phyloP scores from a whole-genome alignment of 2,888 invertebrate species.

The Eupelmus urozonus region DNA sequence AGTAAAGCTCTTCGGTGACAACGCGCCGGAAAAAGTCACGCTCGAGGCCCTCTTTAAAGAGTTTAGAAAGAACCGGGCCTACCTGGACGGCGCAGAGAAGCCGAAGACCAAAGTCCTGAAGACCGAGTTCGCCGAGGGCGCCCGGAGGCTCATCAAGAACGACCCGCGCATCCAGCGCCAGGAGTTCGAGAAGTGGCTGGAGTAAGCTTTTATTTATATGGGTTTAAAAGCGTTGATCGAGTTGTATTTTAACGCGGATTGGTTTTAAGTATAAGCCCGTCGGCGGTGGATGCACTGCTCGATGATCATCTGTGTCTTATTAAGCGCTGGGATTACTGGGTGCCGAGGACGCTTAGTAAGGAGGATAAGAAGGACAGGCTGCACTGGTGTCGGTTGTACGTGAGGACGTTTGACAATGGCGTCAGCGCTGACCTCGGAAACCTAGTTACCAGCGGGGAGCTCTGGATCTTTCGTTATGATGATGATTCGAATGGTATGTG shows the following conservation, averaged over 20 bases:
- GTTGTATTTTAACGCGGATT: neutral
- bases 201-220: neutral
- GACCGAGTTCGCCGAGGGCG: constrained; percentile 15
- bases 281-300: neutral
- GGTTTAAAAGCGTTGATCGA: neutral
- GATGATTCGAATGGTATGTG: neutral
- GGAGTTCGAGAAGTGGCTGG: neutral
- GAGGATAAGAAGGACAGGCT: neutral
- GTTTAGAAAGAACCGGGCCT: neutral
- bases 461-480: constrained; percentile 12
- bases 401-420: neutral
- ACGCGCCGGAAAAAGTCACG: neutral
- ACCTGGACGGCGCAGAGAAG: neutral
- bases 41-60: neutral
- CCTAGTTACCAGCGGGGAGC: neutral
- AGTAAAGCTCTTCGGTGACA: neutral
- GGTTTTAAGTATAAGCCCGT: neutral
- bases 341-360: neutral
- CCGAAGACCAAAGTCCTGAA: neutral
- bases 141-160: neutral
- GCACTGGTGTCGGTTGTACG: neutral
- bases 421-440: neutral
- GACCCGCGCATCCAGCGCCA: neutral
- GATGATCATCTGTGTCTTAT: neutral
- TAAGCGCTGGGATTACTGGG: neutral